Conservation (phyloP, 1,140 invertebrate species). For the Zelostemma sp. region DNA sequence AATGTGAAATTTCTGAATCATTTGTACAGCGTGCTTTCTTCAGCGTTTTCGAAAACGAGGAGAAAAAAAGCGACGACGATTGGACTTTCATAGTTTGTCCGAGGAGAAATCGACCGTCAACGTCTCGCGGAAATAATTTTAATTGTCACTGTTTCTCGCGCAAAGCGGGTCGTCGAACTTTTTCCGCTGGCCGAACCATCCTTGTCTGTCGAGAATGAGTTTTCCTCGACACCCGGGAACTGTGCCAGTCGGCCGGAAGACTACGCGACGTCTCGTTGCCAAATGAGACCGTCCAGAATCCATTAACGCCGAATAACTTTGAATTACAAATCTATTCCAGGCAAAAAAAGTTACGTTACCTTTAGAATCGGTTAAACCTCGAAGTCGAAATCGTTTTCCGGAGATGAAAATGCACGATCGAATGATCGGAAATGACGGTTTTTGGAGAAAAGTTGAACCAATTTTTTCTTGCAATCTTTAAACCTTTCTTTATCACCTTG, state of each 20-base stretch:
- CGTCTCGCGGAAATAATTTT: conserved; percentile 3
- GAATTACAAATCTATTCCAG: neutral
- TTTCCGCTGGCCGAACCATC: conserved; percentile 27
- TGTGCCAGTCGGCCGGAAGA: conserved; percentile 51
- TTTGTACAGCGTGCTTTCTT: too few relatives aligned
- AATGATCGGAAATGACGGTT: too few relatives aligned
- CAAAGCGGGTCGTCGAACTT: conserved; percentile 40
- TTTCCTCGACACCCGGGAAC: conserved; percentile 42
- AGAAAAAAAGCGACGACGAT: neutral
- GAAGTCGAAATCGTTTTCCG: too few relatives aligned
- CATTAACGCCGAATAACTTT: conserved; percentile 25
- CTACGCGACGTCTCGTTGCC: conserved; percentile 44
- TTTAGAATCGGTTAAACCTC: neutral
- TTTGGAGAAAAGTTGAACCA: too few relatives aligned
- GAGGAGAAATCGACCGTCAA: neutral
- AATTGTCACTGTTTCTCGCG: conserved; percentile 7
- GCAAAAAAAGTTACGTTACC: neutral
- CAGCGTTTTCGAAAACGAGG: too few relatives aligned
- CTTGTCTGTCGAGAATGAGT: conserved; percentile 29
- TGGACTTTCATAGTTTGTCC: conserved; percentile 4
- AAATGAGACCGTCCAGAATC: conserved; percentile 47
- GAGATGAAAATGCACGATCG: too few relatives aligned
- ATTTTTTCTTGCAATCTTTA: too few relatives aligned
- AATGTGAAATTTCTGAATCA: too few relatives aligned
- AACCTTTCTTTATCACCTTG: too few relatives aligned